Conservation (phyloP, 1,140 invertebrate species). For the Trichonephila clavata region DNA sequence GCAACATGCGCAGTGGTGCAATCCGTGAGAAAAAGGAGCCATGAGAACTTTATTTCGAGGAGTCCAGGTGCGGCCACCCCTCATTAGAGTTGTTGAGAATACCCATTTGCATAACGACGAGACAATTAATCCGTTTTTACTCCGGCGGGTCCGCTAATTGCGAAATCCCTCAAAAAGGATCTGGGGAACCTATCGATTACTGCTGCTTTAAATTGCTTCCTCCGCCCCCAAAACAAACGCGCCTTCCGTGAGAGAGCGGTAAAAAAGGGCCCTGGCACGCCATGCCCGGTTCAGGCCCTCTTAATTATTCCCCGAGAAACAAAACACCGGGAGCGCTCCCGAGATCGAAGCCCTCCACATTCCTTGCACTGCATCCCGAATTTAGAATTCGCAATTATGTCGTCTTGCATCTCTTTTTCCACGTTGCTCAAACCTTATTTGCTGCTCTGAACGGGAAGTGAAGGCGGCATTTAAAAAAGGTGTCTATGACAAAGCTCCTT, state of each 20-base stretch:
- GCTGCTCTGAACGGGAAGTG: background rate
- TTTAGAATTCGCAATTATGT: background rate
- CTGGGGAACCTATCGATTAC: slow-evolving; percentile 46
- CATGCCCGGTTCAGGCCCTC: background rate
- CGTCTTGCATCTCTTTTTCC: no score
- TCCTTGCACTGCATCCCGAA: background rate
- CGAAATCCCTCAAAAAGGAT: slow-evolving; percentile 9
- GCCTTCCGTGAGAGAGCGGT: background rate
- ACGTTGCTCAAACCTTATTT: no score
- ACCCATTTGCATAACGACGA: slow-evolving; percentile 70
- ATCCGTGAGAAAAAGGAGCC: background rate
- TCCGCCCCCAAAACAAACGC: slow-evolving; percentile 39
- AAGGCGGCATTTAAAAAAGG: background rate
- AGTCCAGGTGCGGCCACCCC: slow-evolving; percentile 64
- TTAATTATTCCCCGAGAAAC: background rate
- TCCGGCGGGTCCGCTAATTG: slow-evolving; percentile 17
- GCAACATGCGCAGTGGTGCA: no score
- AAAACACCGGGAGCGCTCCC: no score
- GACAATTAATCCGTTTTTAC: slow-evolving; percentile 76
- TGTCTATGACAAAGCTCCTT: no score
- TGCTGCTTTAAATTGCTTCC: slow-evolving; percentile 65
- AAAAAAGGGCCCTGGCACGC: background rate
- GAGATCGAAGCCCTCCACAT: background rate
- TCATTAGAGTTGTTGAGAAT: slow-evolving; percentile 75
- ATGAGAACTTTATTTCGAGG: slow-evolving; percentile 72